A percentile compares a stretch with the other conserved stretches of the same genome.
Evolutionary conservation across 2,888 invertebrate genomes (phyloP).

Genomic region (Fissipunctia ypsillon): DNA sequence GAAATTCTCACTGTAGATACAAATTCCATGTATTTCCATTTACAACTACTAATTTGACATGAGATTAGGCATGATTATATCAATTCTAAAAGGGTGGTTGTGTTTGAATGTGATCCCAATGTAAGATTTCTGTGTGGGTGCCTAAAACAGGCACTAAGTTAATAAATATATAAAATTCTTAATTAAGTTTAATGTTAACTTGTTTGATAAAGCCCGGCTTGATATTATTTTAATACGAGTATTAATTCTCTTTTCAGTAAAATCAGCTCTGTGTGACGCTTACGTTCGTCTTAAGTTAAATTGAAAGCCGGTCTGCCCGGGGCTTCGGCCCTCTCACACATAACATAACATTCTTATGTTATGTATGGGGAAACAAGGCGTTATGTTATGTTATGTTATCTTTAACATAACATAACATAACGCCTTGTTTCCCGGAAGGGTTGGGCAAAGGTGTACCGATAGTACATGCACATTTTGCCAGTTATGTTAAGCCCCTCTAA

Average conservation of each 20-base stretch:
- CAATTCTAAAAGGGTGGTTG: neutral
- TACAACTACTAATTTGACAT: neutral
- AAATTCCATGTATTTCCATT: neutral
- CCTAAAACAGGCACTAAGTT: slow-evolving; percentile 19
- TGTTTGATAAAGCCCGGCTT: slow-evolving; percentile 16
- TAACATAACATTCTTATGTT: too few relatives aligned
- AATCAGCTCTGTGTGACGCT: slow-evolving; percentile 35
- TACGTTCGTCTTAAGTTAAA: slow-evolving; percentile 42
- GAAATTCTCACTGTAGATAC: neutral
- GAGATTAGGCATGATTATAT: neutral
- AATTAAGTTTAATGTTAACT: slow-evolving; percentile 37
- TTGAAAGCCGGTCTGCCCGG: slow-evolving; percentile 13
- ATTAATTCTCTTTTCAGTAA: slow-evolving; percentile 26
- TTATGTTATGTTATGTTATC: too few relatives aligned
- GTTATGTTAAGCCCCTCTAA: too few relatives aligned
- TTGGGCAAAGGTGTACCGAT: too few relatives aligned
- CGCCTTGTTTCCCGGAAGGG: too few relatives aligned
- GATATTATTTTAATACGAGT: slow-evolving; percentile 21
- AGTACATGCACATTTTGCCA: too few relatives aligned
- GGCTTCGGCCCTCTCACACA: neutral
- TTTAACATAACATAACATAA: too few relatives aligned
- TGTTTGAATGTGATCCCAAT: slow-evolving; percentile 24
- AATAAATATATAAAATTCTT: slow-evolving; percentile 27
- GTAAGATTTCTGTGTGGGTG: slow-evolving; percentile 34
- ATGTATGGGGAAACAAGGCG: too few relatives aligned